phyloP scores from a whole-genome alignment of 2,888 invertebrate species.

The Cordilura impudica region DNA sequence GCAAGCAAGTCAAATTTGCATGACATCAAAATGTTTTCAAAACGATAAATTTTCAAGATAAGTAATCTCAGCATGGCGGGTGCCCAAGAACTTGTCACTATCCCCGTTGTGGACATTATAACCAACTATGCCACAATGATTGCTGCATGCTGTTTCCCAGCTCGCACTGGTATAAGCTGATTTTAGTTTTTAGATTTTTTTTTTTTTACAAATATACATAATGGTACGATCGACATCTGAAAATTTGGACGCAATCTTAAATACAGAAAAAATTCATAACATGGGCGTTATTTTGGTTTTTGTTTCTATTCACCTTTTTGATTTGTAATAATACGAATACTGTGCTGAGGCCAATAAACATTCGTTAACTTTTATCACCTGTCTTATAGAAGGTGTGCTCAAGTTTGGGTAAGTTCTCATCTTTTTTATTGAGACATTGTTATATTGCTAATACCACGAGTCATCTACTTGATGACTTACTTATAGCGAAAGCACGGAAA shows the following conservation, averaged over 20 bases:
- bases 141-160: conserved; percentile 1
- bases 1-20: conserved; percentile 75
- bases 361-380: conserved; percentile 63
- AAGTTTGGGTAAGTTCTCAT: not conserved
- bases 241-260: not conserved
- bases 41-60: conserved; percentile 75
- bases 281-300: conserved; percentile 25
- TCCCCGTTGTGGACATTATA: conserved; percentile 36
- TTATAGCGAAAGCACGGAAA: too few species aligned
- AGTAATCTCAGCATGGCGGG: conserved; percentile 68
- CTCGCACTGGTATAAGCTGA: not conserved
- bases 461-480: too few species aligned
- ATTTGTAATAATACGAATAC: not conserved
- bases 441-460: not conserved
- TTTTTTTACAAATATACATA: not conserved
- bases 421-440: not conserved
- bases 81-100: conserved; percentile 65
- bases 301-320: conserved; percentile 11
- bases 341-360: conserved; percentile 17
- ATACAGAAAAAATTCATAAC: not conserved
- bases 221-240: not conserved
- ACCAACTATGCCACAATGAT: conserved; percentile 8
- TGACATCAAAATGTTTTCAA: conserved; percentile 73
- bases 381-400: conserved; percentile 51
- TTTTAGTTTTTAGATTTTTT: not conserved